phyloP scores from a whole-genome alignment of 2,113 vertebrate species.

The Apodemus speciosus region DNA sequence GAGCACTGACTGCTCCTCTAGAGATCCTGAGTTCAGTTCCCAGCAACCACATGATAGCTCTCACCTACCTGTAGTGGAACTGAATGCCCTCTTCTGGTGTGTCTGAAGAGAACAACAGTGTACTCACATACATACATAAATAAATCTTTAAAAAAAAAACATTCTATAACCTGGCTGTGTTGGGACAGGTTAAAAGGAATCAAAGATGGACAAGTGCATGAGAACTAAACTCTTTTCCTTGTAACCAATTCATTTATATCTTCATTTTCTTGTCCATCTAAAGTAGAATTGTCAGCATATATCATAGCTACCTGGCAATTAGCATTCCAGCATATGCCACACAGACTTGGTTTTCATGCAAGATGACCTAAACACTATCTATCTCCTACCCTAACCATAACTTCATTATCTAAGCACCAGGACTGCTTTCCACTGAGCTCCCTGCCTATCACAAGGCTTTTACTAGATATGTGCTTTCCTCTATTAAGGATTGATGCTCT shows the following conservation, averaged over 20 bases:
- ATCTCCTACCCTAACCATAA: background rate
- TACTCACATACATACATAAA: no score
- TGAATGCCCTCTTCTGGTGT: no score
- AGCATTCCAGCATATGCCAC: background rate
- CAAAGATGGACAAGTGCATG: background rate
- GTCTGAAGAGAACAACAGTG: no score
- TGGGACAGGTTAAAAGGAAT: background rate
- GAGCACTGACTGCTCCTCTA: no score
- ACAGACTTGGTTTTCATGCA: background rate
- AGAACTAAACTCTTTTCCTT: background rate
- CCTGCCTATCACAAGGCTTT: background rate
- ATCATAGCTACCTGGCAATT: background rate
- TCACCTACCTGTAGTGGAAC: no score
- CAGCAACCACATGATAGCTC: no score
- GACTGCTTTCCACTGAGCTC: background rate
- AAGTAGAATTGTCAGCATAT: background rate
- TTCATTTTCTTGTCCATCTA: background rate
- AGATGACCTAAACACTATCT: background rate
- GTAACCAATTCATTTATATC: background rate
- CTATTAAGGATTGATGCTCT: background rate
- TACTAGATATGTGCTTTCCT: background rate
- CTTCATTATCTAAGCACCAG: background rate
- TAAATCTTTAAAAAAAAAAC: no score
- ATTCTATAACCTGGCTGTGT: background rate
- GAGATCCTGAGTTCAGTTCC: no score